Evolutionary conservation across 2,888 invertebrate species (phyloP).

Genomic region (Antheraea yamamai): DNA sequence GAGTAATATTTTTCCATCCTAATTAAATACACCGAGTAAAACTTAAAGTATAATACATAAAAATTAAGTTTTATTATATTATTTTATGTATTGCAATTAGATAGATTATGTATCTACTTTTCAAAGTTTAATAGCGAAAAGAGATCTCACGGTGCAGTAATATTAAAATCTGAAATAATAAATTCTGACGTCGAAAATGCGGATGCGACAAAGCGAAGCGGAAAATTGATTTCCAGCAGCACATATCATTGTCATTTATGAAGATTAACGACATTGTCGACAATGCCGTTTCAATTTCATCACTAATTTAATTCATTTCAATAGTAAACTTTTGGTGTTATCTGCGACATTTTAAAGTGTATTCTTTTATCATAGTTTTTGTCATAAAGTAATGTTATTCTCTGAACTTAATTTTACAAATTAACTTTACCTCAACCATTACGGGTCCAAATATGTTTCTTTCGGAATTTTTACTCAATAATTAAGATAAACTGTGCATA

Average conservation of each 20-base stretch:
- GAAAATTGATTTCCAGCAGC: constrained; percentile 71
- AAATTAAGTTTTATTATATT: not conserved
- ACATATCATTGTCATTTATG: constrained; percentile 65
- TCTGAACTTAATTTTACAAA: not conserved
- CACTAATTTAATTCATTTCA: constrained; percentile 15
- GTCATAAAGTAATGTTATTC: not conserved
- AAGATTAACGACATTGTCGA: constrained; percentile 43
- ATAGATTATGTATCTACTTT: not conserved
- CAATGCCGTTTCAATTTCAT: constrained; percentile 17
- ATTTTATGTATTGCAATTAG: not conserved
- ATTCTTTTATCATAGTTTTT: not conserved
- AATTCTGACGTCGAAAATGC: constrained; percentile 46
- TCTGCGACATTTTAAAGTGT: not conserved
- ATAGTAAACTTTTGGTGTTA: constrained; percentile 2
- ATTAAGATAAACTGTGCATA: not conserved
- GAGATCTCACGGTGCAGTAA: constrained; percentile 28
- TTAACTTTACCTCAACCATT: not conserved
- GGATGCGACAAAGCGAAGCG: constrained; percentile 57
- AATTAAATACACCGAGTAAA: no score
- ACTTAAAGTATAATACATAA: no score
- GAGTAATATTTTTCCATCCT: no score
- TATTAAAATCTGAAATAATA: constrained; percentile 62
- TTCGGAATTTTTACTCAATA: not conserved
- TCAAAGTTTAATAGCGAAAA: not conserved
- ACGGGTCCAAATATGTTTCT: not conserved